Evolutionary conservation across 2,888 invertebrate genomes (phyloP).

Genomic region (Fragum whitleyi): DNA sequence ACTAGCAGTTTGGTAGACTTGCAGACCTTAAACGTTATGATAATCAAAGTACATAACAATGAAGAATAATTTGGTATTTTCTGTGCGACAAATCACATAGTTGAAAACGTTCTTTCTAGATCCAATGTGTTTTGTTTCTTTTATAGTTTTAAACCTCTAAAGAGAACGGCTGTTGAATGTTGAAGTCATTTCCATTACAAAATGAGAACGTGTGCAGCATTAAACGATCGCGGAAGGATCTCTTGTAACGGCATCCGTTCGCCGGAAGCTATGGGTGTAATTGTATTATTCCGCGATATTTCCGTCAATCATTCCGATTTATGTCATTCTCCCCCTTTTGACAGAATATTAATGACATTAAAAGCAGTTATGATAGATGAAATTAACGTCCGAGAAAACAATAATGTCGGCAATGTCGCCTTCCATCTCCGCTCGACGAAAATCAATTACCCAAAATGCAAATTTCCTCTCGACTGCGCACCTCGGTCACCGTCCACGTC

Average conservation of each 20-base stretch:
- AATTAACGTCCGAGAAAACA: conserved; percentile 67
- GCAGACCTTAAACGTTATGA: too few species aligned
- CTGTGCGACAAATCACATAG: too few species aligned
- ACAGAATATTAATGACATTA: conserved; percentile 66
- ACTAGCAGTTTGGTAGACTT: too few species aligned
- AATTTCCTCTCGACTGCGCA: conserved; percentile 57
- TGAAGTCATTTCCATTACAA: conserved; percentile 27
- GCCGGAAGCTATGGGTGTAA: conserved; percentile 46
- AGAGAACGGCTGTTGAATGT: conserved; percentile 7
- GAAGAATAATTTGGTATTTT: too few species aligned
- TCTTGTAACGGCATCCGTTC: conserved; percentile 33
- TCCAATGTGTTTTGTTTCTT: too few species aligned
- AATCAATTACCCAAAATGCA: conserved; percentile 67
- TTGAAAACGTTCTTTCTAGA: too few species aligned
- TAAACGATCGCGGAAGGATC: conserved; percentile 30
- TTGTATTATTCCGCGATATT: conserved; percentile 50
- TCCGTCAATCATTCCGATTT: conserved; percentile 40
- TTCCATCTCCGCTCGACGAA: conserved; percentile 53
- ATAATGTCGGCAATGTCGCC: conserved; percentile 65
- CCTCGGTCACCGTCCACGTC: conserved; percentile 59
- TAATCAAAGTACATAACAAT: too few species aligned
- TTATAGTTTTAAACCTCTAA: too few species aligned
- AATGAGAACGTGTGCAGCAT: conserved; percentile 26
- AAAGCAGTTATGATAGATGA: conserved; percentile 67
- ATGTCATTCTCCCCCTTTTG: conserved; percentile 51